A percentile compares a stretch with the other conserved stretches of the same genome.
phyloP scores from a whole-genome alignment of 2,797 vertebrate genomes.

The Gorsachius magnificus region DNA sequence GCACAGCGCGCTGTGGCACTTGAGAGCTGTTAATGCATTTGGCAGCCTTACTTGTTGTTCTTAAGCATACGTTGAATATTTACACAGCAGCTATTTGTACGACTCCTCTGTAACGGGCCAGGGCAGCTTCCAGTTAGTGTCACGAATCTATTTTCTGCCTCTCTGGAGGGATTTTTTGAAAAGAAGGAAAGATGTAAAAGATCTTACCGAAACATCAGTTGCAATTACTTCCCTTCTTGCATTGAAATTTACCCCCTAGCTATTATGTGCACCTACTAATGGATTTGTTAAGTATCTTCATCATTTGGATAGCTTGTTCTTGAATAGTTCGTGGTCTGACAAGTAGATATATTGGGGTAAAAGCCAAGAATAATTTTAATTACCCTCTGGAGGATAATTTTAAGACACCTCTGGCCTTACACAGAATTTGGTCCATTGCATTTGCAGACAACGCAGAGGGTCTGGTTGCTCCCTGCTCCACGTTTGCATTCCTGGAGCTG shows the following conservation, averaged over 20 bases:
- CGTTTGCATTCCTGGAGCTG: not conserved
- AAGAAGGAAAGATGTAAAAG: not conserved
- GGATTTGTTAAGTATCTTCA: not conserved
- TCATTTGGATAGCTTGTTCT: not conserved
- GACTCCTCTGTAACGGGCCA: not conserved
- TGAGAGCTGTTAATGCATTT: not conserved
- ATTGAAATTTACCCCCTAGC: not conserved
- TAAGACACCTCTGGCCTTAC: not conserved
- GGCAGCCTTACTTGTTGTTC: not conserved
- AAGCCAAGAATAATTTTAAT: not conserved
- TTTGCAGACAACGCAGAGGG: not conserved
- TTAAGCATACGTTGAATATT: constrained; percentile 12
- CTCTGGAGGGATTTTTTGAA: not conserved
- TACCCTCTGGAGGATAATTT: not conserved
- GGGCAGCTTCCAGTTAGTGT: not conserved
- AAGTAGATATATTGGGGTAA: not conserved
- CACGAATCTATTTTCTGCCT: not conserved
- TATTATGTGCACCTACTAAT: not conserved
- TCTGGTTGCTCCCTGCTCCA: not conserved
- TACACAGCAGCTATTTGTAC: not conserved
- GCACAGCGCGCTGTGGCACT: not conserved
- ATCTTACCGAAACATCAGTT: not conserved
- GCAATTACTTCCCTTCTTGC: not conserved
- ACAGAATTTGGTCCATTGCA: not conserved
- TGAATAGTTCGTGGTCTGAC: not conserved